Evolutionary conservation across 2,113 vertebrate genomes (phyloP).

Genomic region (Urocynchramus pylzowi): DNA sequence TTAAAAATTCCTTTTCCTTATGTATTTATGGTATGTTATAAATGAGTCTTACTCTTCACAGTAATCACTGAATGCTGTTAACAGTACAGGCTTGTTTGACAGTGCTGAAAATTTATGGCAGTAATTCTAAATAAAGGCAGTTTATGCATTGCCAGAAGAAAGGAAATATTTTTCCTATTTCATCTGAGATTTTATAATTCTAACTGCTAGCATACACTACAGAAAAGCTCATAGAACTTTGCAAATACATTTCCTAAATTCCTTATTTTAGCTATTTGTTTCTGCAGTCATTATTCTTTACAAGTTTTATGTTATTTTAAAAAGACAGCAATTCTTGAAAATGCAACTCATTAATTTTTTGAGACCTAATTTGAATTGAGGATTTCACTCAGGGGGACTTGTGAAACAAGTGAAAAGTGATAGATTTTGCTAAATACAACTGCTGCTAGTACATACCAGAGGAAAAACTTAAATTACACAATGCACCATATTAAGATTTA

Average conservation of each 20-base stretch:
- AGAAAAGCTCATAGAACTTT: neutral
- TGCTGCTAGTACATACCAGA: neutral
- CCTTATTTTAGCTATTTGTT: neutral
- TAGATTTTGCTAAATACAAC: neutral
- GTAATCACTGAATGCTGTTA: neutral
- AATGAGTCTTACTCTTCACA: neutral
- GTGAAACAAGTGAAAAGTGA: neutral
- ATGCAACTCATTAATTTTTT: neutral
- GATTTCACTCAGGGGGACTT: neutral
- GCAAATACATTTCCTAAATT: neutral
- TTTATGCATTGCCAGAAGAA: neutral
- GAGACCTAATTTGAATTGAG: neutral
- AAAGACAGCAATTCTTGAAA: neutral
- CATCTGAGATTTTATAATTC: neutral
- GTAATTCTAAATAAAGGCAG: constrained; percentile 8
- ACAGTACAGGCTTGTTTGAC: neutral
- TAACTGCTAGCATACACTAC: neutral
- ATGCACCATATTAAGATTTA: neutral
- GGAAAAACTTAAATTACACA: neutral
- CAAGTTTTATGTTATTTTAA: neutral
- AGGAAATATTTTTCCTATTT: neutral
- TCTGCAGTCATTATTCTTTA: neutral
- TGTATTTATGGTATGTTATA: neutral
- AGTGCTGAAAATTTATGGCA: constrained; percentile 9
- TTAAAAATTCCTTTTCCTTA: neutral